These are phyloP conservation scores for Panorpa germanica DNA, from an alignment of 2,888 invertebrate genomes.

Conservation along the genomic window DNA sequence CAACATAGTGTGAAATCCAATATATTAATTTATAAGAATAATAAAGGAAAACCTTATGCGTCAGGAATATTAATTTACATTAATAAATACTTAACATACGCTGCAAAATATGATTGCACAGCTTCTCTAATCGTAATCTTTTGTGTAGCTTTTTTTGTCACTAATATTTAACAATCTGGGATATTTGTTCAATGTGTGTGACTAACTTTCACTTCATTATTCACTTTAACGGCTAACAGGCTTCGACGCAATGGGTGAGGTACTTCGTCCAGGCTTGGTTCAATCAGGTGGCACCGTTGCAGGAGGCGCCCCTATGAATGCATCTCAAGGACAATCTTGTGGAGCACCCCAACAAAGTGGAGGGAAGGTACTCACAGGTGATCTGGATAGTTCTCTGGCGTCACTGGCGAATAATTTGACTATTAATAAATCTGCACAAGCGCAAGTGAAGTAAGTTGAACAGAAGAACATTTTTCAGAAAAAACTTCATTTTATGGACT, in stretches of 20 bases:
- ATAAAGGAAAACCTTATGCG: too few species aligned
- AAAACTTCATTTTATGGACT: neutral
- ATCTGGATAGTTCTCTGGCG: constrained; percentile 85
- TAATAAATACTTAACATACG: too few species aligned
- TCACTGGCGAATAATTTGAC: constrained; percentile 84
- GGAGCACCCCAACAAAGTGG: constrained; percentile 25
- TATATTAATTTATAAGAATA: too few species aligned
- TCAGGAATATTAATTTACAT: too few species aligned
- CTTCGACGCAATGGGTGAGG: constrained; percentile 57
- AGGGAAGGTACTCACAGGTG: constrained; percentile 72
- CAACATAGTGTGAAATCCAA: too few species aligned
- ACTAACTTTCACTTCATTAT: neutral
- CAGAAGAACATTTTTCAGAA: neutral
- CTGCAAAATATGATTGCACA: too few species aligned
- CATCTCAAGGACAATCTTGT: constrained; percentile 14
- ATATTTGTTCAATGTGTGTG: neutral
- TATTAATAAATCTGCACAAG: constrained; percentile 58
- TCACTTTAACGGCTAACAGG: too few species aligned
- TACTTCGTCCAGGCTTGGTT: constrained; percentile 37
- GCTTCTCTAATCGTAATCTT: too few species aligned
- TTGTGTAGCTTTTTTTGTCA: constrained; percentile 1
- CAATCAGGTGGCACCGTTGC: constrained; percentile 11
- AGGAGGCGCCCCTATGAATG: constrained; percentile 16
- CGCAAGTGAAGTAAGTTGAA: constrained; percentile 47
- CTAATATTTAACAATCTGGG: neutral